Percentiles rank a stretch among this genome's conserved stretches.
Conservation (phyloP, 2,888 invertebrate species). For the Eubasilissa splendida region DNA sequence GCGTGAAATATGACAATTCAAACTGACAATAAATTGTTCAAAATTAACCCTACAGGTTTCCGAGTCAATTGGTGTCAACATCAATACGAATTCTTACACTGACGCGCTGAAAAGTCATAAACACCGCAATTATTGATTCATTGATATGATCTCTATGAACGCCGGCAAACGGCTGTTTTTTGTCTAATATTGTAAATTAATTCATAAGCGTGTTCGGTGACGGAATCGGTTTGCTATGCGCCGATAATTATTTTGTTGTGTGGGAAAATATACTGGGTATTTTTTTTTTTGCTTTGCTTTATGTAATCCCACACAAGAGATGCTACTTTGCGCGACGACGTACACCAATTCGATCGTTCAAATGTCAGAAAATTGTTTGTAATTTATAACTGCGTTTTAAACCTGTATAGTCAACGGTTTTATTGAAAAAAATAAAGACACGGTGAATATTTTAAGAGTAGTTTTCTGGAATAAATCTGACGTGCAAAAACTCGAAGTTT, state of each 20-base stretch:
- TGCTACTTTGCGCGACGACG: no score
- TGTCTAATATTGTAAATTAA: background rate
- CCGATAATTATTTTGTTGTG: constrained; percentile 11
- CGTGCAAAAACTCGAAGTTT: no score
- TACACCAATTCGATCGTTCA: no score
- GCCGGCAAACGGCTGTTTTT: background rate
- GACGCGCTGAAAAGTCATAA: constrained; percentile 5
- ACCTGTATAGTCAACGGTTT: no score
- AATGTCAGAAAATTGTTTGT: no score
- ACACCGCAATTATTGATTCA: background rate
- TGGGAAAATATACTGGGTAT: constrained; percentile 3
- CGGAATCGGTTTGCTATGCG: constrained; percentile 23
- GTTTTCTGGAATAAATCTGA: no score
- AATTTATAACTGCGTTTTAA: no score
- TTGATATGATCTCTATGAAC: background rate
- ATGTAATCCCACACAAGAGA: background rate
- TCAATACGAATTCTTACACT: constrained; percentile 48
- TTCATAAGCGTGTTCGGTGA: constrained; percentile 9
- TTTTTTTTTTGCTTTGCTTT: background rate
- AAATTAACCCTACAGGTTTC: constrained; percentile 53
- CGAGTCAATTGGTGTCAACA: constrained; percentile 56
- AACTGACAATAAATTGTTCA: constrained; percentile 55
- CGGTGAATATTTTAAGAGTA: no score
- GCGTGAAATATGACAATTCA: constrained; percentile 46
- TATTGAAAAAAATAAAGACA: no score